Evolutionary conservation across 2,113 vertebrate genomes (phyloP).

Genomic region (Rattus rattus): DNA sequence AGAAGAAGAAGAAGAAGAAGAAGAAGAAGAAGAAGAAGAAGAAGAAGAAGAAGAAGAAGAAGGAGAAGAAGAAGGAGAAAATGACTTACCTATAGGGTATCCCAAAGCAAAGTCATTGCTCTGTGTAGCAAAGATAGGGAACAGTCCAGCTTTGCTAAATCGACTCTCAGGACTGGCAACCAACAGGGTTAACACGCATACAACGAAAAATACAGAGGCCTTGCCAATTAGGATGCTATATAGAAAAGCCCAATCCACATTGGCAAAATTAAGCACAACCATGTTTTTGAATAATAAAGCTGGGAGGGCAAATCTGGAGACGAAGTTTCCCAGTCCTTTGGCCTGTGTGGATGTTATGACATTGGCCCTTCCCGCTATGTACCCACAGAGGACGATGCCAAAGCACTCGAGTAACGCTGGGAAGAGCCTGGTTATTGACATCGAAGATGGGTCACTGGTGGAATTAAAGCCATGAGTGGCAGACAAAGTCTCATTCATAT

Average conservation of each 20-base stretch:
- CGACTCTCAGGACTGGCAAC: constrained; percentile 92
- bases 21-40: too few species aligned
- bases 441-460: constrained; percentile 85
- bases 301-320: constrained; percentile 97
- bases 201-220: constrained; percentile 93
- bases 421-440: constrained; percentile 96
- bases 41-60: too few species aligned
- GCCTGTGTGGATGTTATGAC: constrained; percentile 95
- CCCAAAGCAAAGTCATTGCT: constrained; percentile 99
- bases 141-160: constrained; percentile 97
- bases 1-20: too few species aligned
- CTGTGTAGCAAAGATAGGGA: constrained; percentile 98
- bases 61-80: not conserved
- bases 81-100: constrained; percentile 96
- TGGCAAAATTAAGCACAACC: constrained; percentile 95
- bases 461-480: constrained; percentile 80
- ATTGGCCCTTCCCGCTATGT: constrained; percentile 94
- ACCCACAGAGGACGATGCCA: constrained; percentile 97
- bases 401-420: constrained; percentile 97
- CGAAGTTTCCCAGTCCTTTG: constrained; percentile 96
- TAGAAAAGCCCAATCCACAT: constrained; percentile 97
- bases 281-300: constrained; percentile 98
- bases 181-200: constrained; percentile 93
- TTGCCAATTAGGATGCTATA: constrained; percentile 97
- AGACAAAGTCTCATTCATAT: constrained; percentile 80